These are phyloP conservation scores for Athetis lepigone DNA, from an alignment of 2,888 invertebrate species.

Conservation along the genomic window DNA sequence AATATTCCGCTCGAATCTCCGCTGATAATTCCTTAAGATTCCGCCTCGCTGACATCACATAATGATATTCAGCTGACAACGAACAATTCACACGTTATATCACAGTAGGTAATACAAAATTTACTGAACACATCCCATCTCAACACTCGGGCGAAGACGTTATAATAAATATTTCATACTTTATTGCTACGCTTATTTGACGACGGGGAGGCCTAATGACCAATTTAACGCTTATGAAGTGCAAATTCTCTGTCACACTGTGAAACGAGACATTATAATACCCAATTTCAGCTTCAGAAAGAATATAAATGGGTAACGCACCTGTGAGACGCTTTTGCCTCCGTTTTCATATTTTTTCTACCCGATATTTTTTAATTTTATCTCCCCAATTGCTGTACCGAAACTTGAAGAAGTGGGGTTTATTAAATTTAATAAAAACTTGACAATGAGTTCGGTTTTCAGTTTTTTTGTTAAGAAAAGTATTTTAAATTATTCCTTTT, in stretches of 20 bases:
- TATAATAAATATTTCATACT: slow-evolving; percentile 84
- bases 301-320: slow-evolving; percentile 84
- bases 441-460: slow-evolving; percentile 54
- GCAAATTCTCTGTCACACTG: slow-evolving; percentile 88
- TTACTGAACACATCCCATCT: slow-evolving; percentile 61
- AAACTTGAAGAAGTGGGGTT: slow-evolving; percentile 36
- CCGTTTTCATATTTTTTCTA: slow-evolving; percentile 52
- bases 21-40: slow-evolving; percentile 56
- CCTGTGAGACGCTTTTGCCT: slow-evolving; percentile 68
- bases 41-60: slow-evolving; percentile 41
- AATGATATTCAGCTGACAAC: slow-evolving; percentile 59
- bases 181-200: slow-evolving; percentile 82
- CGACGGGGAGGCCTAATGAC: slow-evolving; percentile 83
- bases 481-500: slow-evolving; percentile 26
- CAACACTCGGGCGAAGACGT: slow-evolving; percentile 64
- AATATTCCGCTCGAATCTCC: slow-evolving; percentile 47
- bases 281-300: slow-evolving; percentile 86
- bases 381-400: slow-evolving; percentile 34
- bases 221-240: slow-evolving; percentile 89
- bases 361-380: slow-evolving; percentile 60
- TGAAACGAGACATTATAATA: slow-evolving; percentile 87
- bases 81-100: slow-evolving; percentile 60
- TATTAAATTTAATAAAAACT: slow-evolving; percentile 64
- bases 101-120: slow-evolving; percentile 58
- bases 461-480: slow-evolving; percentile 40